A percentile compares a stretch with the other conserved stretches of the same genome.
These are phyloP conservation scores for Bactericera cockerelli DNA, from an alignment of 1,140 invertebrate species.

Conservation along the genomic window DNA sequence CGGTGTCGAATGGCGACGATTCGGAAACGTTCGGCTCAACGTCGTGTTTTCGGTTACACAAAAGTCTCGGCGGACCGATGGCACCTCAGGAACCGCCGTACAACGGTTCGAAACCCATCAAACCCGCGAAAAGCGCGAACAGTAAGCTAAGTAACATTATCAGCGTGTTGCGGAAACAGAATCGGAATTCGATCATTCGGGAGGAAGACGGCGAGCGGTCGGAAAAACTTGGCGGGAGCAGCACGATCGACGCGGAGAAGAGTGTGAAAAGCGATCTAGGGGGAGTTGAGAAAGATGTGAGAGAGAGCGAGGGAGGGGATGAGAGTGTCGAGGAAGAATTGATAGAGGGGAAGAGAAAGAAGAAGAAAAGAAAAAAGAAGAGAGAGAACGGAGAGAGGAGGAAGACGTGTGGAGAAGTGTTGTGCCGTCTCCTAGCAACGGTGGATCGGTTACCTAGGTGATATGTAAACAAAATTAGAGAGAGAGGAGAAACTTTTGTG, in stretches of 20 bases:
- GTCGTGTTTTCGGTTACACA: conserved; percentile 1
- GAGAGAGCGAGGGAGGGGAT: neutral
- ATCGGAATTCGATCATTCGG: neutral
- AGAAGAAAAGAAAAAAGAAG: neutral
- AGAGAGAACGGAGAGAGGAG: neutral
- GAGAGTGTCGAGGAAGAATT: neutral
- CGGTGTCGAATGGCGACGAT: neutral
- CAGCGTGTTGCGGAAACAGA: neutral
- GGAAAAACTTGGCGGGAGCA: neutral
- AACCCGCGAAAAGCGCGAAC: neutral
- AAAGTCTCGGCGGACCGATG: neutral
- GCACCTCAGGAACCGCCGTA: neutral
- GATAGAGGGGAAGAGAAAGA: neutral
- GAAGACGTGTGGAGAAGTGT: neutral
- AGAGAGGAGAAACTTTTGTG: neutral
- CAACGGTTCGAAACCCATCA: no score
- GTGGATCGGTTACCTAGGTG: neutral
- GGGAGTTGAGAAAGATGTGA: neutral
- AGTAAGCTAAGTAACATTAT: conserved; percentile 1
- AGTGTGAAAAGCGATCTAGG: neutral
- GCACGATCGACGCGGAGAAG: neutral
- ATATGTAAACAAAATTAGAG: neutral
- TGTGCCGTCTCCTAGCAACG: neutral
- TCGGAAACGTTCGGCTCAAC: neutral
- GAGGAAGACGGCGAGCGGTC: neutral